phyloP scores from a whole-genome alignment of 2,797 vertebrate genomes.

The Coranthus polyacanthus region DNA sequence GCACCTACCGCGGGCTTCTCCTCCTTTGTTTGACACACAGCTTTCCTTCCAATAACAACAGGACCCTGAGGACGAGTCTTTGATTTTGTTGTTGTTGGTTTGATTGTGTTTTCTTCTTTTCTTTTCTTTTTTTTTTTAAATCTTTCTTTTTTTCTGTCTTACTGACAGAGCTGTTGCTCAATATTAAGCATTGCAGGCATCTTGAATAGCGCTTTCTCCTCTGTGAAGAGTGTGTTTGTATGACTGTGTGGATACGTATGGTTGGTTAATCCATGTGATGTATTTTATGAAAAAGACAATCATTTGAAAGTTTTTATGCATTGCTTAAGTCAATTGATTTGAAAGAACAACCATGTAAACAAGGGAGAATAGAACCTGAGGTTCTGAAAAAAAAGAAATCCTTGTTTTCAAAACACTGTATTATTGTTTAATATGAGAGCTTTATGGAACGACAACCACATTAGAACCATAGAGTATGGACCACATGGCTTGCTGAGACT shows the following conservation, averaged over 20 bases:
- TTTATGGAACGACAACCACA: conserved; percentile 70
- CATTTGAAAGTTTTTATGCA: conserved; percentile 75
- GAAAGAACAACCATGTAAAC: conserved; percentile 55
- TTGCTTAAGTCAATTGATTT: conserved; percentile 68
- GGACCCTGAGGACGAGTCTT: conserved; percentile 69
- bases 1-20: conserved; percentile 96
- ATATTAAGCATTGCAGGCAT: conserved; percentile 75
- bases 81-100: conserved; percentile 74
- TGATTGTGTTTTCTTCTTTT: conserved; percentile 60
- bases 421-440: conserved; percentile 76
- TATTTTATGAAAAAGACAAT: conserved; percentile 85
- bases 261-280: conserved; percentile 65
- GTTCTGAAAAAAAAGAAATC: conserved; percentile 63
- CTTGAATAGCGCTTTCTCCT: conserved; percentile 77
- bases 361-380: conserved; percentile 58
- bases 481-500: conserved; percentile 61
- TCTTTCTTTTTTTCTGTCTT: conserved; percentile 47
- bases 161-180: conserved; percentile 72
- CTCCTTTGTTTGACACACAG: conserved; percentile 94
- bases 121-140: conserved; percentile 20
- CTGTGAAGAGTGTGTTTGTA: conserved; percentile 74
- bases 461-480: conserved; percentile 63
- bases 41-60: conserved; percentile 74
- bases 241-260: conserved; percentile 58
- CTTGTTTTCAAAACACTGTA: conserved; percentile 75